A percentile compares a stretch with the other conserved stretches of the same genome.
Evolutionary conservation across 2,797 vertebrate genomes (phyloP).

Genomic region (Xenops minutus): DNA sequence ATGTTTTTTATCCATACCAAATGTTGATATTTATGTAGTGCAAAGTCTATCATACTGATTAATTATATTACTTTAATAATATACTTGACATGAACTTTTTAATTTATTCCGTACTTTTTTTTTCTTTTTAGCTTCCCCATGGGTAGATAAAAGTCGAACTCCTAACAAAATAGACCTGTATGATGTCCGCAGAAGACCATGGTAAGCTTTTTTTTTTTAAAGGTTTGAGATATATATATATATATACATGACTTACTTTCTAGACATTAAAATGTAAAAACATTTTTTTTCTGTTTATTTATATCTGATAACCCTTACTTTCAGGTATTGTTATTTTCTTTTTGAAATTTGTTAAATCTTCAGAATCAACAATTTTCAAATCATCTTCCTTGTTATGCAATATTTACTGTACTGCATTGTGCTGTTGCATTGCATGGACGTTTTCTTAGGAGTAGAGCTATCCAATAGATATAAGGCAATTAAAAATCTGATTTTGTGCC

Average conservation of each 20-base stretch:
- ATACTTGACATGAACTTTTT: neutral
- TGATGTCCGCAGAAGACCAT: conserved; percentile 94
- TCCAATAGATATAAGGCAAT: neutral
- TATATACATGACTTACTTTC: neutral
- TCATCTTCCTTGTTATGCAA: neutral
- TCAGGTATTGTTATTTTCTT: neutral
- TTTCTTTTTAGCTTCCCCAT: conserved; percentile 86
- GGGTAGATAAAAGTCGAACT: conserved; percentile 92
- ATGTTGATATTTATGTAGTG: neutral
- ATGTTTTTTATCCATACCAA: neutral
- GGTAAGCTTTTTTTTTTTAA: conserved; percentile 77
- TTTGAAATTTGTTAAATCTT: neutral
- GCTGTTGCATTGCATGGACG: neutral
- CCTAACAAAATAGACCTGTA: conserved; percentile 96
- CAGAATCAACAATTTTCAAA: neutral
- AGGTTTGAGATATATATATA: neutral
- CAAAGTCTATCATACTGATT: neutral
- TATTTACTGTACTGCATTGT: rapidly evolving
- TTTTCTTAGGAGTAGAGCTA: neutral
- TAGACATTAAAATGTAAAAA: neutral
- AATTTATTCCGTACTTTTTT: neutral
- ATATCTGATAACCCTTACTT: neutral
- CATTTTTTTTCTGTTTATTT: neutral
- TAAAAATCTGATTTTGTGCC: neutral
- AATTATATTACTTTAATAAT: neutral